These are phyloP conservation scores for Centrocercus urophasianus DNA, from an alignment of 2,113 vertebrate species.

Conservation along the genomic window DNA sequence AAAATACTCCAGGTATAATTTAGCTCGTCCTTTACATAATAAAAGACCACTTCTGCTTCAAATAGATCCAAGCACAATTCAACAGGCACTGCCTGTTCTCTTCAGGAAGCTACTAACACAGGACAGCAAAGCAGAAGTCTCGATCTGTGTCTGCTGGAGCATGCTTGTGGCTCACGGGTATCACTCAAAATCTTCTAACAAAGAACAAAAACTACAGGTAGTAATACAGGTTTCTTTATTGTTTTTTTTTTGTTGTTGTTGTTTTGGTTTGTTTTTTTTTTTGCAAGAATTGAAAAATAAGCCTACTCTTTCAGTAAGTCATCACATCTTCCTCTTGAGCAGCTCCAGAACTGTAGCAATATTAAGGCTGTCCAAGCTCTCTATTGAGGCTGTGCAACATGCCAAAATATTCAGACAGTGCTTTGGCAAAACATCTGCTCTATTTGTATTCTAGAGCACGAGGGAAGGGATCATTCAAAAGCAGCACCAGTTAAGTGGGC, in stretches of 20 bases:
- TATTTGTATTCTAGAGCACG: background rate
- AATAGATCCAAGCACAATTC: background rate
- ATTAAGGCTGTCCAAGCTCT: background rate
- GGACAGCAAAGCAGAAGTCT: background rate
- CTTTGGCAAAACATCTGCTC: background rate
- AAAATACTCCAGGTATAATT: background rate
- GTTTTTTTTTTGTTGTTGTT: background rate
- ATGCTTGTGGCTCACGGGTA: background rate
- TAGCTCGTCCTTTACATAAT: background rate
- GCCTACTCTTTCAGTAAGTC: background rate
- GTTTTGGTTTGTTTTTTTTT: background rate
- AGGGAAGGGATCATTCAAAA: constrained; percentile 16
- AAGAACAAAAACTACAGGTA: background rate
- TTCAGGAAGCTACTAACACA: background rate
- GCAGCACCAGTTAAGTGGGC: background rate
- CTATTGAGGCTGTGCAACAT: background rate
- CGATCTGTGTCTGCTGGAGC: background rate
- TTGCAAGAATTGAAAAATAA: background rate
- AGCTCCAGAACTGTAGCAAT: background rate
- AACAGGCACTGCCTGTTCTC: background rate
- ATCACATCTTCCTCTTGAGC: background rate
- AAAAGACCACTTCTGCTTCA: background rate
- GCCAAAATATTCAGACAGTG: background rate
- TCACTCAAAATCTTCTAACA: background rate
- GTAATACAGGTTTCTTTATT: too few relatives aligned